Conservation (phyloP, 2,797 vertebrate species). For the Sternarchorhynchus goeldii region DNA sequence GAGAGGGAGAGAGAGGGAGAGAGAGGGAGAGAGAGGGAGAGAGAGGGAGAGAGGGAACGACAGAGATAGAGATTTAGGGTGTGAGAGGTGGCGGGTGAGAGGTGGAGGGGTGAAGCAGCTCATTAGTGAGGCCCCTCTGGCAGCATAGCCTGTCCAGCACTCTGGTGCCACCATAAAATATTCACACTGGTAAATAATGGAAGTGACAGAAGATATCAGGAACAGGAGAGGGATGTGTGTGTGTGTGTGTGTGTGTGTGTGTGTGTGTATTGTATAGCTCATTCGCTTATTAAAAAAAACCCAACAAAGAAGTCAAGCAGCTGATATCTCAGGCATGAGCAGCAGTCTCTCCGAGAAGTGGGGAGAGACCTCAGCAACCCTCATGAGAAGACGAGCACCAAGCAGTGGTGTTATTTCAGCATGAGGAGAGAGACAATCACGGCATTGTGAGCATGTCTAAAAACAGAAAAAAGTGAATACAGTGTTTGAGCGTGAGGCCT, state of each 20-base stretch:
- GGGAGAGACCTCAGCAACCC: background rate
- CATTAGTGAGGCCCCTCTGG: conserved; percentile 56
- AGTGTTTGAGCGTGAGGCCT: background rate
- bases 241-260: conserved; percentile 24
- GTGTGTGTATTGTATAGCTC: conserved; percentile 36
- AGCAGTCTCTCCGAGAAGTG: conserved; percentile 15
- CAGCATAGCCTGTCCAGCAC: conserved; percentile 48
- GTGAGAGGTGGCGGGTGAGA: conserved; percentile 35
- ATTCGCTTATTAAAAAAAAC: conserved; percentile 19
- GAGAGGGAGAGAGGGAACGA: conserved; percentile 10
- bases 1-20: background rate
- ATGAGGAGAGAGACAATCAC: background rate
- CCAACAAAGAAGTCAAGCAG: conserved; percentile 41
- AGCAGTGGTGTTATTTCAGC: background rate
- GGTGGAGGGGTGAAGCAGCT: conserved; percentile 57
- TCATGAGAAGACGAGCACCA: conserved; percentile 1
- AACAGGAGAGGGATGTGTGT: conserved; percentile 31
- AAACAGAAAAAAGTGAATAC: conserved; percentile 3
- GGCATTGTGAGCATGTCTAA: conserved; percentile 8
- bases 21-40: conserved; percentile 45
- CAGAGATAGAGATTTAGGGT: background rate
- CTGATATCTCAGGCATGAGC: conserved; percentile 43
- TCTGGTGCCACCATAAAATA: conserved; percentile 71
- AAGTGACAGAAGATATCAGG: conserved; percentile 52
- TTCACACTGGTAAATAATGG: conserved; percentile 70